Evolutionary conservation across 2,113 vertebrate genomes (phyloP), one percentile per base, ranked within the genome.

Genomic region (Urocolius indicus): DNA sequence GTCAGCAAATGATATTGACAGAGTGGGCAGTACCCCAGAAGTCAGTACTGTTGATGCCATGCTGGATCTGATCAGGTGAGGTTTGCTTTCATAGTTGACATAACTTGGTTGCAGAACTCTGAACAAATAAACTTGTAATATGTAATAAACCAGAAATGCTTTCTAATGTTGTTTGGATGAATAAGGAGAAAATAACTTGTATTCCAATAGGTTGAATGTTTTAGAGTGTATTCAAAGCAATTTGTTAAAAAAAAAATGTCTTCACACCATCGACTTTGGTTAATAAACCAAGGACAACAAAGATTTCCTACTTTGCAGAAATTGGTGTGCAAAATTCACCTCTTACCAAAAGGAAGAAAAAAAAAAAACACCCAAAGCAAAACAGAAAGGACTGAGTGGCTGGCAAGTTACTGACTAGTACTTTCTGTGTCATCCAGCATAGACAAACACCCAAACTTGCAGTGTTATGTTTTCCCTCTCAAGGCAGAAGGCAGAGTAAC

Each of bases 11-110:
- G 98, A 99, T 51, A 99, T 99, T 5, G 98, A 99, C 96, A 98
- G 99, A 94, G 93, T 95, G 5, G 99, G 99, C 20, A 99, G 96
- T 72, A 99, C 98, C 11, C 98, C 99, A 19, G 98, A 99, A 21
- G 98, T 99, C 80, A 99, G 94, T 41, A 99, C 99, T 3, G 98
- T 99, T 9, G 99, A 99, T 94, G 99, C 99, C 34, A 97, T 99
- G 96, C 80, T 99, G 93, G 99, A 99, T 96, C 98, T 99, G n/a
- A 15, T 99, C 95, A 99, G 99, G 99, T 99, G 88, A 98, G 80
- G 5, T 75, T 81, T 79, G 86, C 15, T 23, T 55, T 74, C 80
- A 52, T 18, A 24, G 27, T 69, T 94, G 68, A 34, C 16, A 16
- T 79, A 52, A 13, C 16, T 11, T 46, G 91, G n/a, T 61, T 91